Conservation (phyloP, 1,140 invertebrate genomes). For the Drosophila mojavensis region DNA sequence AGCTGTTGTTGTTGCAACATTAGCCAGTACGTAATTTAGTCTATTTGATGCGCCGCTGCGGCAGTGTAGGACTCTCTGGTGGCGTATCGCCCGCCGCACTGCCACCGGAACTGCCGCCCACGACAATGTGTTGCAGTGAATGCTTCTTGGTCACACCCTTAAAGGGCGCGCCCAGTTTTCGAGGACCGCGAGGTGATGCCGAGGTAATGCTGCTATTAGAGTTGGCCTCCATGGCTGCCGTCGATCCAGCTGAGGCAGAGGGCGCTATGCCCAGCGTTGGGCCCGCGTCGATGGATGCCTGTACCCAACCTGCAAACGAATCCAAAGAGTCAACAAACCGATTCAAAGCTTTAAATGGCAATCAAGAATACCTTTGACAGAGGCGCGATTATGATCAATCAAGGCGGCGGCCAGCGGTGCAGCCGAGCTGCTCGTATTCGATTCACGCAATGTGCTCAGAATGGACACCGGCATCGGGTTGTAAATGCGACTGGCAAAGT, state of each 20-base stretch:
- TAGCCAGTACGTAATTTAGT: slow-evolving; percentile 39
- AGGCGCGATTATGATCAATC: slow-evolving; percentile 84
- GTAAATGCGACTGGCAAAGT: slow-evolving; percentile 94
- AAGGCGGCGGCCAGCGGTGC: slow-evolving; percentile 85
- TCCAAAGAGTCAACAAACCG: background rate
- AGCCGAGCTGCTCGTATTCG: slow-evolving; percentile 62
- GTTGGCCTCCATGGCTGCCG: slow-evolving; percentile 76
- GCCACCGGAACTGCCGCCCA: slow-evolving; percentile 48
- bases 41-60: slow-evolving; percentile 79
- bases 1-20: slow-evolving; percentile 4
- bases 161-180: slow-evolving; percentile 84
- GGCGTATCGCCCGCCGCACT: slow-evolving; percentile 75
- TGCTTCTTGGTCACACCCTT: slow-evolving; percentile 84
- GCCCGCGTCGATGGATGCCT: slow-evolving; percentile 75
- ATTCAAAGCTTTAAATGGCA: background rate
- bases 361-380: slow-evolving; percentile 60
- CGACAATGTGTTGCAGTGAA: slow-evolving; percentile 74
- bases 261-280: slow-evolving; percentile 66
- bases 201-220: slow-evolving; percentile 58
- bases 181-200: slow-evolving; percentile 84
- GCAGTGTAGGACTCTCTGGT: slow-evolving; percentile 85
- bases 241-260: slow-evolving; percentile 74
- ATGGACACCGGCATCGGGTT: slow-evolving; percentile 88
- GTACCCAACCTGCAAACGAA: slow-evolving; percentile 73
- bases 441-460: slow-evolving; percentile 66